Percentiles rank a stretch among this genome's conserved stretches.
phyloP scores from a whole-genome alignment of 2,113 vertebrate species.

The Octodon degus region DNA sequence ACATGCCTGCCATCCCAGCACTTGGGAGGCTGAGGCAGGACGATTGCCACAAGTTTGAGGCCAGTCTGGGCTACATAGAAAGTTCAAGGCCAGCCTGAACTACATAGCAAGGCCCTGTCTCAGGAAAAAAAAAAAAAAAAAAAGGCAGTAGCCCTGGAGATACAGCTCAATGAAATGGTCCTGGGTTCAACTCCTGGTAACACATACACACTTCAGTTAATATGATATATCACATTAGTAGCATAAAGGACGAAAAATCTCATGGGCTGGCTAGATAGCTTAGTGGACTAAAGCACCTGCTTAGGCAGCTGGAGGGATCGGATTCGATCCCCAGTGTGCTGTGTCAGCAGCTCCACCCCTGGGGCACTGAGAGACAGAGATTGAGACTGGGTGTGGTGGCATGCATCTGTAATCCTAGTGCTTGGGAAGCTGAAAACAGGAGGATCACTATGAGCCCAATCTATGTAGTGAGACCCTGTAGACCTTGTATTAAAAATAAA shows the following conservation, averaged over 20 bases:
- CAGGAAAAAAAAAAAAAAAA: background rate
- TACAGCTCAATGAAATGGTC: background rate
- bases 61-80: background rate
- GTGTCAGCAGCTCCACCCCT: too few species aligned
- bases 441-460: too few species aligned
- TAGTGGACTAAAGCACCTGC: too few species aligned
- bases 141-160: background rate
- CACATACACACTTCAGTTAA: background rate
- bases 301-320: too few species aligned
- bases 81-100: background rate
- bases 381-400: too few species aligned
- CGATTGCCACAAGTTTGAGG: background rate
- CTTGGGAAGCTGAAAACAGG: too few species aligned
- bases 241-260: background rate
- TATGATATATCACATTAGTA: background rate
- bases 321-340: too few species aligned
- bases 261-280: background rate
- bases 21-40: background rate
- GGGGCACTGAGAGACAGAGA: too few species aligned
- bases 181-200: background rate
- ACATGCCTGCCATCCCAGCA: background rate
- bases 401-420: too few species aligned
- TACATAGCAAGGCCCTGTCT: background rate
- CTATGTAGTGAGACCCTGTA: too few species aligned
- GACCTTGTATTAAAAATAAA: too few species aligned